phyloP scores from a whole-genome alignment of 53 echinoderm and acorn worm species.

The Apostichopus leukothele region DNA sequence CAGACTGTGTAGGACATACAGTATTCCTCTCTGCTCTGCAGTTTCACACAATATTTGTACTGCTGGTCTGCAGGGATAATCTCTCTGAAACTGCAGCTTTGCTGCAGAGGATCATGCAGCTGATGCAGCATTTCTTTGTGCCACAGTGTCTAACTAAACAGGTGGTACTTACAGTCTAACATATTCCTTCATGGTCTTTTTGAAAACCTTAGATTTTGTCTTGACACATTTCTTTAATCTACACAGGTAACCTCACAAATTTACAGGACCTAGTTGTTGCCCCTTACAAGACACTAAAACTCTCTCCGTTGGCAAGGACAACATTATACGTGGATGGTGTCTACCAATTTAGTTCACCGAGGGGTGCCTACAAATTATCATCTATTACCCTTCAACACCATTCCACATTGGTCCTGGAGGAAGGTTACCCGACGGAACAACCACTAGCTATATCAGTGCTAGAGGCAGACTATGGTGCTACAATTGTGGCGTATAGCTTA shows the following conservation, averaged over 20 bases:
- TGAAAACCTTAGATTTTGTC: too few species aligned
- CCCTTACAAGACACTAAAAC: slow-evolving; percentile 60
- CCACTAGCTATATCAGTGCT: slow-evolving; percentile 68
- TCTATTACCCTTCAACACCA: slow-evolving; percentile 64
- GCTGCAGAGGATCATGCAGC: too few species aligned
- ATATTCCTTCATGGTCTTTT: too few species aligned
- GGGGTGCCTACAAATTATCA: slow-evolving; percentile 80
- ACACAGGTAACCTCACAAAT: slow-evolving; percentile 79
- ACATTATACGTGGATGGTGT: slow-evolving; percentile 70
- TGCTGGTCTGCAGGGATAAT: too few species aligned
- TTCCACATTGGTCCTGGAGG: slow-evolving; percentile 61
- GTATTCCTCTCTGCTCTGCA: too few species aligned
- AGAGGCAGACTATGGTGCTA: slow-evolving; percentile 71
- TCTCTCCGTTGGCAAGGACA: slow-evolving; percentile 75
- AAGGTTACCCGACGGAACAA: slow-evolving; percentile 6
- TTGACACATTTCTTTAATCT: too few species aligned
- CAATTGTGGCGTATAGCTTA: slow-evolving; percentile 51
- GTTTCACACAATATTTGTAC: too few species aligned
- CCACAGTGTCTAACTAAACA: too few species aligned
- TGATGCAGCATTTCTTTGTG: too few species aligned
- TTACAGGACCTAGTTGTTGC: slow-evolving; percentile 82
- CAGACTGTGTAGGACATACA: too few species aligned
- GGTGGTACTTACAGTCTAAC: too few species aligned
- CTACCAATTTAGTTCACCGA: slow-evolving; percentile 71
- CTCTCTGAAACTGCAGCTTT: too few species aligned